These are phyloP conservation scores for Cassiopea andromeda DNA, from an alignment of 30 jellyfish, hydroid and myxozoan genomes.

Conservation along the genomic window DNA sequence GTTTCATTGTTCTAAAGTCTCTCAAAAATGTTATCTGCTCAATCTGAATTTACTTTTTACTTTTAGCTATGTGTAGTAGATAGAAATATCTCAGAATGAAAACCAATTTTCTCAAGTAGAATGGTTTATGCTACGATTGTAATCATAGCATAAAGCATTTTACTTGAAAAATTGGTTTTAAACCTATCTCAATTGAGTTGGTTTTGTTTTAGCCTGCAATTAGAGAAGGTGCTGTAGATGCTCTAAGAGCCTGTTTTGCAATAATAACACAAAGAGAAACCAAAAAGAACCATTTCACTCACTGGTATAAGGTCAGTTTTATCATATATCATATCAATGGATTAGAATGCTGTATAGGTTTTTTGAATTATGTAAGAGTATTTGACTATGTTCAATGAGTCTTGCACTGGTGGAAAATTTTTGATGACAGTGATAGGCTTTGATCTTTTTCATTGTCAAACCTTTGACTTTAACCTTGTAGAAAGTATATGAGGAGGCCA, in stretches of 20 bases:
- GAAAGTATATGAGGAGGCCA: slow-evolving; percentile 89
- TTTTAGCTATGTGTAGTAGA: too few relatives aligned
- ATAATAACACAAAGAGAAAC: slow-evolving; percentile 87
- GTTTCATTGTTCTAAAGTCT: too few relatives aligned
- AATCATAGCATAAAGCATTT: neutral
- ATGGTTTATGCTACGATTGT: too few relatives aligned
- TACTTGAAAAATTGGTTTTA: too few relatives aligned
- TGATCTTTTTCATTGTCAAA: neutral
- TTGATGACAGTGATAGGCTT: neutral
- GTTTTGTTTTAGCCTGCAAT: slow-evolving; percentile 78
- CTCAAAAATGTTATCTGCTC: too few relatives aligned
- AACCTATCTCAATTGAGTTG: neutral
- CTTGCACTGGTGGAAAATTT: neutral
- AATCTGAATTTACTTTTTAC: too few relatives aligned
- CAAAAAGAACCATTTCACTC: slow-evolving; percentile 79
- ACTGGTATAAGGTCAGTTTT: slow-evolving; percentile 84
- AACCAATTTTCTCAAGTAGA: too few relatives aligned
- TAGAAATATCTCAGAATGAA: too few relatives aligned
- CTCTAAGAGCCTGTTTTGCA: slow-evolving; percentile 91
- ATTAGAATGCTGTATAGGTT: neutral
- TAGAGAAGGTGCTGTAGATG: slow-evolving; percentile 91
- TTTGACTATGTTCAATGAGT: too few relatives aligned
- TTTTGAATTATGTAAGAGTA: too few relatives aligned
- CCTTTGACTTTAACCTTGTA: neutral
- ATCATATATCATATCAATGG: neutral